phyloP scores from a whole-genome alignment of 2,888 invertebrate genomes.

The Chalcosyrphus nemorum region DNA sequence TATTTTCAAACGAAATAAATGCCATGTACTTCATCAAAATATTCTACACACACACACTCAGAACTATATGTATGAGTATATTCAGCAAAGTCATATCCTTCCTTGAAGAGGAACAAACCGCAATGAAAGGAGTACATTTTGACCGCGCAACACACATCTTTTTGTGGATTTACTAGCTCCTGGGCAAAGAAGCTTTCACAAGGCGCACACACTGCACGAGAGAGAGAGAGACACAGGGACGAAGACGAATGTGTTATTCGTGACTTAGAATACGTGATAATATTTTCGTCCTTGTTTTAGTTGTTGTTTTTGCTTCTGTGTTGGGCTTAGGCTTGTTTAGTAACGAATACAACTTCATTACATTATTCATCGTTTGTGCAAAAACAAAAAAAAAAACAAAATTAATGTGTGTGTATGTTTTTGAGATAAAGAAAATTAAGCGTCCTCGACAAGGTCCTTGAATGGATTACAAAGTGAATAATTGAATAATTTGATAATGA shows the following conservation, averaged over 20 bases:
- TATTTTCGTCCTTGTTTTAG: background rate
- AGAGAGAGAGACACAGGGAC: background rate
- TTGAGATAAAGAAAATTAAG: background rate
- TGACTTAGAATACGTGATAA: constrained; percentile 25
- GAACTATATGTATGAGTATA: background rate
- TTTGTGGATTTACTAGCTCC: background rate
- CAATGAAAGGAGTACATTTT: background rate
- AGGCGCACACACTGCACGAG: background rate
- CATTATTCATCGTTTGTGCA: background rate
- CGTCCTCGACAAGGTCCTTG: constrained; percentile 1
- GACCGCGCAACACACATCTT: background rate
- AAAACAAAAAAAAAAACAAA: background rate
- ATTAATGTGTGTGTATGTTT: too few relatives aligned
- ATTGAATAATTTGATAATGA: constrained; percentile 28
- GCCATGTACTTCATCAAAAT: constrained; percentile 24
- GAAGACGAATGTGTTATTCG: constrained; percentile 9
- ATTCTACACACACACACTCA: background rate
- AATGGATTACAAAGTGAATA: constrained; percentile 15
- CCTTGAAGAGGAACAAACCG: background rate
- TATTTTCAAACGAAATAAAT: constrained; percentile 6
- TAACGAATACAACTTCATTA: background rate
- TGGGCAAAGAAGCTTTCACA: background rate
- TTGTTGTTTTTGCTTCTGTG: background rate
- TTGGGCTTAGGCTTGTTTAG: background rate
- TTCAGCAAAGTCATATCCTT: constrained; percentile 2